Percentiles rank a stretch among this genome's conserved stretches.
Evolutionary conservation across 2,888 invertebrate species (phyloP).

Genomic region (Agrotis clavis): DNA sequence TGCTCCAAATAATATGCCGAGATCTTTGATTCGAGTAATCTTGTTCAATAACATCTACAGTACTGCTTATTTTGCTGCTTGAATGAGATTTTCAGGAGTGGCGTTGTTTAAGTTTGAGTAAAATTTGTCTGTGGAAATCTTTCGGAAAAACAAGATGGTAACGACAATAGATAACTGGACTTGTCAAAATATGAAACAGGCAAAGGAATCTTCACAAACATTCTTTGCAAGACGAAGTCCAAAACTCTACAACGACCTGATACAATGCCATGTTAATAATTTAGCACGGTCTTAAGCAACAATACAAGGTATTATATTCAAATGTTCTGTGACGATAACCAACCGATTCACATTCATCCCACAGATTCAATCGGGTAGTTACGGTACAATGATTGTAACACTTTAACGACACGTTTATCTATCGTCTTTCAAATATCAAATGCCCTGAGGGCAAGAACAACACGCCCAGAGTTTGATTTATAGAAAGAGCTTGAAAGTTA

Average conservation of each 20-base stretch:
- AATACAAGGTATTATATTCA: conserved; percentile 16
- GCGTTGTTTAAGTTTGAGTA: too few species aligned
- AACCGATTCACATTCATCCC: conserved; percentile 16
- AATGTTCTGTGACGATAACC: conserved; percentile 4
- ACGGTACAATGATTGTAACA: conserved; percentile 42
- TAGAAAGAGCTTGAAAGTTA: not conserved
- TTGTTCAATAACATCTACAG: not conserved
- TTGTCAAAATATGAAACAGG: not conserved
- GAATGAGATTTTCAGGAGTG: too few species aligned
- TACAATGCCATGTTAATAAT: conserved; percentile 17
- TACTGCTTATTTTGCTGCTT: too few species aligned
- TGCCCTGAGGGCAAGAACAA: conserved; percentile 5
- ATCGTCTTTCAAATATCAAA: conserved; percentile 25
- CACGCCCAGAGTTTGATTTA: conserved; percentile 1
- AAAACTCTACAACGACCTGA: not conserved
- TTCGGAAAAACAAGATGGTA: too few species aligned
- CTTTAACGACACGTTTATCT: conserved; percentile 15
- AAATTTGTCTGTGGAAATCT: too few species aligned
- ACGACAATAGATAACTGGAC: not conserved
- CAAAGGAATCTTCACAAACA: not conserved
- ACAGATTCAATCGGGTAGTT: conserved; percentile 23
- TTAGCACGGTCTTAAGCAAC: not conserved
- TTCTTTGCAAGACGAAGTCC: not conserved
- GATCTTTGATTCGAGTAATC: conserved; percentile 7
- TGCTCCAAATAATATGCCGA: conserved; percentile 14